Percentiles rank a stretch among this genome's conserved stretches.
Conservation (phyloP, 2,113 vertebrate genomes). For the Trochalopteron elliotii region DNA sequence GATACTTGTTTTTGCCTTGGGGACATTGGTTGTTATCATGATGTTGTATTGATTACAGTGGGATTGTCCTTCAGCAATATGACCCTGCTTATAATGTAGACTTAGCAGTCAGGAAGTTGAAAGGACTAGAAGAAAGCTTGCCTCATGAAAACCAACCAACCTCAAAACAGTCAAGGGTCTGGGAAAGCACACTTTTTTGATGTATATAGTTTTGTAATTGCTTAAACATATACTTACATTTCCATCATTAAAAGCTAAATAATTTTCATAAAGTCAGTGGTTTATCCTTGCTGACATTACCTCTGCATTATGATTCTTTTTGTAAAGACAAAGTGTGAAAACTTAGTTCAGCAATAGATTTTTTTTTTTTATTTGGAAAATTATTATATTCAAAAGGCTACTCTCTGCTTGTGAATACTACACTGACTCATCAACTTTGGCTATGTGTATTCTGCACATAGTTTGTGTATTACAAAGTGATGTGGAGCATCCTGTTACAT, state of each 20-base stretch:
- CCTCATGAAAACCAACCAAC: neutral
- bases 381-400: conserved; percentile 13
- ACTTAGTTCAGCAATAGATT: conserved; percentile 23
- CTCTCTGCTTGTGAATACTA: neutral
- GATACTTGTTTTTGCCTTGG: conserved; percentile 28
- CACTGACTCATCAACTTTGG: neutral
- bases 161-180: neutral
- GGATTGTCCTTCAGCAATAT: neutral
- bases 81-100: neutral
- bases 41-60: neutral
- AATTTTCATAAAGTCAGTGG: neutral
- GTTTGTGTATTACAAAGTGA: neutral
- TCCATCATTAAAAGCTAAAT: conserved; percentile 25
- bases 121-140: neutral
- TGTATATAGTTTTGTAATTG: neutral
- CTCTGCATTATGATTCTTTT: conserved; percentile 10
- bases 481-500: neutral
- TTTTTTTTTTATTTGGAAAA: conserved; percentile 19
- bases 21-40: neutral
- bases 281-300: conserved; percentile 38
- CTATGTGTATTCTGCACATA: neutral
- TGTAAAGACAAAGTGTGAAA: neutral
- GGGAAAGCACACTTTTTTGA: neutral
- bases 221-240: conserved; percentile 7
- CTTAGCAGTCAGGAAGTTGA: neutral